Evolutionary conservation across 2,797 vertebrate species (phyloP).

Genomic region (Falco rusticolus): DNA sequence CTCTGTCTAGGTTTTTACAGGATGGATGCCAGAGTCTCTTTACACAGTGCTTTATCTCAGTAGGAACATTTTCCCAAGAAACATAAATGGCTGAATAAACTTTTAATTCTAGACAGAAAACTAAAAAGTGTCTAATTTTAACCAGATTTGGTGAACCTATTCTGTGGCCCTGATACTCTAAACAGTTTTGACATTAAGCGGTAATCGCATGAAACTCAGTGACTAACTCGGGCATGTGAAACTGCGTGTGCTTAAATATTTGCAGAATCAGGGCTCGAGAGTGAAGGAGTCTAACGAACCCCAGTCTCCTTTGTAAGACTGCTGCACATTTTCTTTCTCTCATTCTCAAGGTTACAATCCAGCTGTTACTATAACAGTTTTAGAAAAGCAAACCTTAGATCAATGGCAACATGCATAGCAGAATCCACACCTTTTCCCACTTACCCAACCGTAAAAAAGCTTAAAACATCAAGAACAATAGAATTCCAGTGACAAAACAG

Average conservation of each 20-base stretch:
- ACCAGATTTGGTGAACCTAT: background rate
- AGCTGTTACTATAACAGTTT: constrained; percentile 18
- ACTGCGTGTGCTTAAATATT: background rate
- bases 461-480: constrained; percentile 30
- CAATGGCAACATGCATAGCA: background rate
- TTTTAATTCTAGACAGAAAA: background rate
- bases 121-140: background rate
- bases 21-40: background rate
- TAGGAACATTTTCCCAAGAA: background rate
- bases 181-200: background rate
- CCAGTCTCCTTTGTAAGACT: constrained; percentile 26
- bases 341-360: background rate
- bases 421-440: background rate
- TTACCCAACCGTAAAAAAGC: background rate
- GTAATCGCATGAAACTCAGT: background rate
- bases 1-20: background rate
- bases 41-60: background rate
- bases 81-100: background rate
- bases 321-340: background rate
- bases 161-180: background rate
- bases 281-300: constrained; percentile 10
- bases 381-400: background rate
- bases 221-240: background rate
- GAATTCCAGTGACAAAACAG: background rate
- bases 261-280: constrained; percentile 4